Percentiles rank a stretch among this genome's conserved stretches.
Conservation (phyloP, 1,140 invertebrate genomes). For the Neoseiulus cucumeris region DNA sequence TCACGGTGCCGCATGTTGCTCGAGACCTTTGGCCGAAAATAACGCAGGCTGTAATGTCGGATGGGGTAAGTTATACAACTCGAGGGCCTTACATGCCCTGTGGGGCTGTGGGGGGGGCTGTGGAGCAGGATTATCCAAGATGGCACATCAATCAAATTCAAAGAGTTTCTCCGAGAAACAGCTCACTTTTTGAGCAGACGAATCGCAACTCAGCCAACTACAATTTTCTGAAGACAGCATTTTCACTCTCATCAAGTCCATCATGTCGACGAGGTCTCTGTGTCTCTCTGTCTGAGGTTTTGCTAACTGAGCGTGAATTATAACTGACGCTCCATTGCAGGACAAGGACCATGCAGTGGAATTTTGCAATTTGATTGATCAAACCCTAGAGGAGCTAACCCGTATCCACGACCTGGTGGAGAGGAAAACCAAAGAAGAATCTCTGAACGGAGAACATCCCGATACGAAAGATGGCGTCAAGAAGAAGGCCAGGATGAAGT, state of each 20-base stretch:
- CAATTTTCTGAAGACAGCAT: no score
- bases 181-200: no score
- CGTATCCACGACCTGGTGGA: neutral
- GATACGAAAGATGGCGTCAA: neutral
- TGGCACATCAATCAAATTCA: no score
- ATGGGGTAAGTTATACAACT: neutral
- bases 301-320: neutral
- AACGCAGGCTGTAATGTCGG: neutral
- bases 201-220: no score
- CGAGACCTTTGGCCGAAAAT: neutral
- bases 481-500: neutral
- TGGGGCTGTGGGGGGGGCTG: no score
- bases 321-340: neutral
- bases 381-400: neutral
- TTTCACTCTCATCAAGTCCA: no score
- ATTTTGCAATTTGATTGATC: neutral
- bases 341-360: constrained; percentile 6
- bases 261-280: no score
- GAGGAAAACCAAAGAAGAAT: neutral
- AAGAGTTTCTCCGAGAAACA: no score
- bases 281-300: no score
- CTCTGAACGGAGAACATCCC: neutral
- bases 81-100: no score
- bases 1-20: neutral
- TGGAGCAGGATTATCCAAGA: no score